These are phyloP conservation scores for Reticulitermes lucifugus DNA, from an alignment of 2,888 invertebrate genomes.

Conservation along the genomic window DNA sequence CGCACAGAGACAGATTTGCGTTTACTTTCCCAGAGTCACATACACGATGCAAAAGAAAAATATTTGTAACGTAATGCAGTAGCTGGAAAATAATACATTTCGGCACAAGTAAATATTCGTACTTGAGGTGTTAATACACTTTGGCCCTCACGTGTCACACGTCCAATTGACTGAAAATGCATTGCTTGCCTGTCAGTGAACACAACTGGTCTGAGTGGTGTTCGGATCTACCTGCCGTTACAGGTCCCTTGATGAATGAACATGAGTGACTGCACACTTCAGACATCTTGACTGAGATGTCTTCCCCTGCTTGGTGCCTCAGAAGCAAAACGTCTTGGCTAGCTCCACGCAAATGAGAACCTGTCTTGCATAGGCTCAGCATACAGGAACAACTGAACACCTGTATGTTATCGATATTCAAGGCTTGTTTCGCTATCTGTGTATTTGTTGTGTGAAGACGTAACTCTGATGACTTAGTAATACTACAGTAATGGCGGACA, in stretches of 20 bases:
- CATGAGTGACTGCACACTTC: neutral
- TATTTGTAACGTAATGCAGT: no score
- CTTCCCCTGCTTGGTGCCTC: neutral
- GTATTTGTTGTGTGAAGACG: neutral
- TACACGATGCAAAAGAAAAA: no score
- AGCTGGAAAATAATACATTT: no score
- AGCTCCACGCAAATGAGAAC: neutral
- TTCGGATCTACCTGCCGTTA: neutral
- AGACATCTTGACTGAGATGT: constrained; percentile 27
- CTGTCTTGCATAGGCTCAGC: no score
- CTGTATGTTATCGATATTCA: neutral
- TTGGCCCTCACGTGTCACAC: no score
- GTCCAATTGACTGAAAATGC: no score
- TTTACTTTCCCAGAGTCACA: no score
- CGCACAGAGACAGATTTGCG: no score
- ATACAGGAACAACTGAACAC: neutral
- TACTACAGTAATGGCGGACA: neutral
- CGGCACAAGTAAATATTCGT: no score
- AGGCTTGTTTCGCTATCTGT: neutral
- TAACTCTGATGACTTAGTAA: neutral
- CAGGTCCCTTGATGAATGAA: neutral
- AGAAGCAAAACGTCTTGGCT: neutral
- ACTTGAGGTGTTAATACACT: no score
- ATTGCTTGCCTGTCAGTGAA: no score
- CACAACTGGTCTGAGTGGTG: neutral